These are phyloP conservation scores for Melanchra persicariae DNA, from an alignment of 2,888 invertebrate genomes.

Conservation along the genomic window DNA sequence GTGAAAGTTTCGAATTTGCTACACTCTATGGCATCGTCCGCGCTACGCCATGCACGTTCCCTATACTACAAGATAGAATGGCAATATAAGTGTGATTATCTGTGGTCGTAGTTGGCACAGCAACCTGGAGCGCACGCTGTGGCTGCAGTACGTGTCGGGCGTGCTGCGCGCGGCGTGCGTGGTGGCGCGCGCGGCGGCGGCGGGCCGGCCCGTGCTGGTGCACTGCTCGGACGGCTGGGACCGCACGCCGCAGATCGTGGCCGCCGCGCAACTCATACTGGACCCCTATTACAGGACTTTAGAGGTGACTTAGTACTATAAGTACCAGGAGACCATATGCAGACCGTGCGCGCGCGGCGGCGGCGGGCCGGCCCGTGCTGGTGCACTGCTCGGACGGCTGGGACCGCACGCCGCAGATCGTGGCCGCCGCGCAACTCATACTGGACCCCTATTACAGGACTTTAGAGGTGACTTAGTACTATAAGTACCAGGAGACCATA, in stretches of 20 bases:
- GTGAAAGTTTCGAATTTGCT: no score
- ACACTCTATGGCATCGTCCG: no score
- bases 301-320: slow-evolving; percentile 90
- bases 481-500: no score
- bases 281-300: slow-evolving; percentile 98
- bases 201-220: slow-evolving; percentile 97
- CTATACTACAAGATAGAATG: no score
- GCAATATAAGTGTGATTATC: not conserved
- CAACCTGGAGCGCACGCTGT: slow-evolving; percentile 96
- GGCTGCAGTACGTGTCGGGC: slow-evolving; percentile 97
- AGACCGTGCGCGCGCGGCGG: no score
- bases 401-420: no score
- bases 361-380: no score
- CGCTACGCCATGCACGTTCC: no score
- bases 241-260: slow-evolving; percentile 98
- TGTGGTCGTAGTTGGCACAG: slow-evolving; percentile 95
- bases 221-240: slow-evolving; percentile 99
- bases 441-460: no score
- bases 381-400: no score
- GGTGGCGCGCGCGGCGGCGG: slow-evolving; percentile 95
- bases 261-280: slow-evolving; percentile 97
- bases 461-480: no score
- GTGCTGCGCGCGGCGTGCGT: slow-evolving; percentile 95
- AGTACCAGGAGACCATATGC: not conserved
- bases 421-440: no score